Base-by-base conservation (phyloP, 2,113 vertebrate genomes). In the Hiodon tergisus region DNA sequence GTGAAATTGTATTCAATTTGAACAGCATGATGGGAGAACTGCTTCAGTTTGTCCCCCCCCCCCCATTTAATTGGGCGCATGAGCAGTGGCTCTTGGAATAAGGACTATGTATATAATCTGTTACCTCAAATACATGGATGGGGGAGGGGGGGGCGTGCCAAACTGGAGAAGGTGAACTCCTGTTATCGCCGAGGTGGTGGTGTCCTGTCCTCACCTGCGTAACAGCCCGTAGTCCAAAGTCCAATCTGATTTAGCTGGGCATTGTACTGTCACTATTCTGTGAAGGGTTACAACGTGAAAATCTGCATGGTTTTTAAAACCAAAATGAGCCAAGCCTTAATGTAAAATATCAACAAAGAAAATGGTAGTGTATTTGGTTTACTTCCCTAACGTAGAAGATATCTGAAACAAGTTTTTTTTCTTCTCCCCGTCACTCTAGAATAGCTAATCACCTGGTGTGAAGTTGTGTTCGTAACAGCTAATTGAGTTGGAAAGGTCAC, bases 221-320 rank as follows among this genome's bases (percentile, higher is more conserved):
- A 31, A 67, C 52, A 13, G 51, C 31, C 62, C 62, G 47, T 5
- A 57, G 72, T 73, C 50, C 71, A 73, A 62, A 73, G 72, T 48
- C 14, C 46, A 54, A 31, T 46, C 54, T 69, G 50, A 68, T 61
- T 46, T 58, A 72, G 55, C 3, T 60, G 60, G 62, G 17, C n/a
- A n/a, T 7, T 51, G n/a, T 46, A 14, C 50, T 65, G 61, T 52
- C 72, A 54, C 72, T 9, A 10, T 73, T 73, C 51, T 55, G 60
- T 54, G n/a, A 54, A 13, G 9, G 72, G 66, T 74, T 51, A 67
- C 72, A n/a, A n/a, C 11, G 16, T 16, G 13, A 6, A 48, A 67
- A 47, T 55, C 16, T 58, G 69, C 31, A 47, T 60, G 13, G 55
- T 17, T 58, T n/a, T 13, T 55, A 55, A 63, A 65, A 53, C 71